phyloP scores from a whole-genome alignment of 1,140 invertebrate species.

The Orussus abietinus region DNA sequence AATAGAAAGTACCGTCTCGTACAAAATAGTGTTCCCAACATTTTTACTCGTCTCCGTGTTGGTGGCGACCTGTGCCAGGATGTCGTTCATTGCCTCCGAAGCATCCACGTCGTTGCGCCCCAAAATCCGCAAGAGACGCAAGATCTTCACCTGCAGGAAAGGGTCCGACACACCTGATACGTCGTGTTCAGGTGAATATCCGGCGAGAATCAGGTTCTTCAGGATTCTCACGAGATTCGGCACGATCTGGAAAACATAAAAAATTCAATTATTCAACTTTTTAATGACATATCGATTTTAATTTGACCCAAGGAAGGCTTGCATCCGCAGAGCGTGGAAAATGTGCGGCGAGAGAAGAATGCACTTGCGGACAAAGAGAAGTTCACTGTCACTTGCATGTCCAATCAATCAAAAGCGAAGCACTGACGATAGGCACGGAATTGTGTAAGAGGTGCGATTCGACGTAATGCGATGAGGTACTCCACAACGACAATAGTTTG shows the following conservation, averaged over 20 bases:
- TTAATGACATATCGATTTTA: no score
- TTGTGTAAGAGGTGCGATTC: no score
- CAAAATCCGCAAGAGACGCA: constrained; percentile 88
- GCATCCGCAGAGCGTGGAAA: no score
- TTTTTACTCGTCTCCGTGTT: constrained; percentile 98
- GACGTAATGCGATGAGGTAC: no score
- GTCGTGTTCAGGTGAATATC: constrained; percentile 99
- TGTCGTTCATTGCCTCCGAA: constrained; percentile 99
- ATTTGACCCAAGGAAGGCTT: no score
- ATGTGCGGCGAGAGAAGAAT: no score
- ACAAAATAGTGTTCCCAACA: constrained; percentile 96
- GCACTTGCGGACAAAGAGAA: no score
- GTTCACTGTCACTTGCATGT: no score
- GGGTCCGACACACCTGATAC: constrained; percentile 99
- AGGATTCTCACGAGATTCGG: constrained; percentile 96
- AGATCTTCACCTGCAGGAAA: constrained; percentile 98
- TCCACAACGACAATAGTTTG: no score
- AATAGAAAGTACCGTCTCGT: constrained; percentile 96
- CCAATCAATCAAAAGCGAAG: no score
- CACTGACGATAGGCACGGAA: no score
- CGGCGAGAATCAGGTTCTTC: constrained; percentile 96
- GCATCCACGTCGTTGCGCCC: constrained; percentile 94
- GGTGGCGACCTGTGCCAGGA: constrained; percentile 96
- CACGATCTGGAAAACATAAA: constrained; percentile 77
- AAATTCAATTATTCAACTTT: no score